Base-by-base conservation (phyloP, 2,113 vertebrate species). In the Percina caprodes region DNA sequence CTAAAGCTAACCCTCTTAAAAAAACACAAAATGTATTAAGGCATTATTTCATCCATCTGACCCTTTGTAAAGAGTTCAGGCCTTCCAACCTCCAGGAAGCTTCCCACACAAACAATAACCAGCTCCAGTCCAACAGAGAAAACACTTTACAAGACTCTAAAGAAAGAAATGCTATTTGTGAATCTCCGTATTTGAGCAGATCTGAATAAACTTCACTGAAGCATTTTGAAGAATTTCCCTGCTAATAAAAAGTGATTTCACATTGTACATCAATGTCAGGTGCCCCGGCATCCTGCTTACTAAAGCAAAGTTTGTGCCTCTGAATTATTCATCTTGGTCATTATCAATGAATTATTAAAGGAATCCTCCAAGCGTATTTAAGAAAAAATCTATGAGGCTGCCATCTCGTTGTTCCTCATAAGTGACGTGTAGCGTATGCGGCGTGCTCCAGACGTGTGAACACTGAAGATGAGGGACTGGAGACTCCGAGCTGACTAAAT, bases 331-430 rank as follows among this genome's bases (percentile, higher is more conserved):
- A 96, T 94, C 86, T 82, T 91, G 92, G 92, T 95, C 94, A 95
- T 96, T 95, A 95, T 95, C 91, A 92, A 95, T 95, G 91, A 94
- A 95, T 95, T 95, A 95, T 95, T 95, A 94, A 95, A 93, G 92
- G 78, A 93, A 90, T 93, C 91, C 91, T 91, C 91, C 91, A 91
- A 94, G 93, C 91, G 91, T 93, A 93, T 94, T 94, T 94, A 95
- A 95, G 91, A 87, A 94, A 91, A 94, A 95, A 95, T 95, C 93
- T 93, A 95, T 94, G 92, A 87, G 84, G 91, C 90, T 92, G 91
- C 90, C 91, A 93, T 93, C 91, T 93, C 89, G 87, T 90, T 88
- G 88, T 75, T 82, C 81, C 91, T 91, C 87, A 91, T 93, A 92
- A 94, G 88, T 91, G 92, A 94, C 88, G 89, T 75, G 79, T 66